Evolutionary conservation across 2,797 vertebrate genomes (phyloP).

Genomic region (Orestias chungarensis): DNA sequence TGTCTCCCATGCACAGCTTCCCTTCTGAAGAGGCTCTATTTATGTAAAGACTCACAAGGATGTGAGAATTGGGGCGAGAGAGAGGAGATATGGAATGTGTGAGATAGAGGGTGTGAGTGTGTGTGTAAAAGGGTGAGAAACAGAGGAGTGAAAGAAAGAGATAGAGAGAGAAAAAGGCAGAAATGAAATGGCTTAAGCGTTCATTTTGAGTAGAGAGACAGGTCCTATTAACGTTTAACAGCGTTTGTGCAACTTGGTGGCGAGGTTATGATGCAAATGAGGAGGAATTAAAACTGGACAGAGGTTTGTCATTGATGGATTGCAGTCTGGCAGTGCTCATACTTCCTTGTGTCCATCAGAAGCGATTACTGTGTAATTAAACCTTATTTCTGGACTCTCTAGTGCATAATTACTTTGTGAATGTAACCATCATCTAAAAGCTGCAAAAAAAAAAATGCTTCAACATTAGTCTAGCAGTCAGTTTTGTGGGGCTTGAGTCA

Average conservation of each 20-base stretch:
- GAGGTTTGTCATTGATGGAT: constrained; percentile 99
- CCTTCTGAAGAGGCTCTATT: constrained; percentile 93
- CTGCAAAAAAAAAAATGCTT: constrained; percentile 94
- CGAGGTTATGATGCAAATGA: constrained; percentile 99
- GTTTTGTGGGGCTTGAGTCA: constrained; percentile 93
- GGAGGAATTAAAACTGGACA: constrained; percentile 99
- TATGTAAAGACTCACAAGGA: constrained; percentile 87
- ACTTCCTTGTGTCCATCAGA: constrained; percentile 99
- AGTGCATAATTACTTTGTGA: constrained; percentile 99
- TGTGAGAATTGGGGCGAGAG: constrained; percentile 72
- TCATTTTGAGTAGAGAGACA: constrained; percentile 99
- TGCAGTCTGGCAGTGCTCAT: constrained; percentile 99
- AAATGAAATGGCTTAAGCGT: constrained; percentile 99
- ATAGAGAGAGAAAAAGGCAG: constrained; percentile 86
- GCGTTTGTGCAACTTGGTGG: constrained; percentile 99
- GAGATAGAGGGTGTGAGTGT: constrained; percentile 53
- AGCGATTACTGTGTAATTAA: constrained; percentile 99
- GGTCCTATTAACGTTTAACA: constrained; percentile 99
- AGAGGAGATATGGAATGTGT: constrained; percentile 70
- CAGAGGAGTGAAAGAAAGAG: constrained; percentile 60
- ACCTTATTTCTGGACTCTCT: constrained; percentile 99
- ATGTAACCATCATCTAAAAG: constrained; percentile 99
- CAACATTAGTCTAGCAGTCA: constrained; percentile 96
- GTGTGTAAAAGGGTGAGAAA: constrained; percentile 66
- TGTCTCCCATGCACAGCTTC: constrained; percentile 91